These are phyloP conservation scores for Tautogolabrus adspersus DNA, from an alignment of 2,113 vertebrate genomes.

Conservation along the genomic window DNA sequence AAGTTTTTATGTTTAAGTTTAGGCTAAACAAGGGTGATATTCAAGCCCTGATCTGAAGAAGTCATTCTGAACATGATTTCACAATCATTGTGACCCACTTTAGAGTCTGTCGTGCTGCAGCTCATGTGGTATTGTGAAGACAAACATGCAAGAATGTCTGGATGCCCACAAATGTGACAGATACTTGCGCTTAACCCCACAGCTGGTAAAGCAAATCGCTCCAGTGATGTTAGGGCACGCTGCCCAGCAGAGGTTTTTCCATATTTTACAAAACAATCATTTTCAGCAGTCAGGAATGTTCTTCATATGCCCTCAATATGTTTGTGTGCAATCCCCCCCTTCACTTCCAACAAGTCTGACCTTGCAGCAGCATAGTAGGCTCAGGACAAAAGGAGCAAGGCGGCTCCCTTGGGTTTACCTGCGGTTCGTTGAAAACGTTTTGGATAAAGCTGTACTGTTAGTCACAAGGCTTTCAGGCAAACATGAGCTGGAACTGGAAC, in stretches of 20 bases:
- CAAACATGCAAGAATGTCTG: neutral
- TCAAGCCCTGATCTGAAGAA: slow-evolving; percentile 1
- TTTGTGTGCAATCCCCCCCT: slow-evolving; percentile 34
- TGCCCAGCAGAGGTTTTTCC: slow-evolving; percentile 43
- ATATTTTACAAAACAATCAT: slow-evolving; percentile 61
- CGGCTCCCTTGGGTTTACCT: slow-evolving; percentile 56
- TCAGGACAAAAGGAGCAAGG: slow-evolving; percentile 61
- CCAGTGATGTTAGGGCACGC: neutral
- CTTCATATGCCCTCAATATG: slow-evolving; percentile 45
- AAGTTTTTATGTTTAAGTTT: neutral
- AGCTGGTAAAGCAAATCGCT: neutral
- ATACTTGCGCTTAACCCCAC: slow-evolving; percentile 11
- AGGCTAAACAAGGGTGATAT: neutral
- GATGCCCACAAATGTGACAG: slow-evolving; percentile 13
- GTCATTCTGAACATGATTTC: neutral
- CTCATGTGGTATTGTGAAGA: neutral
- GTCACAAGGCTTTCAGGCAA: slow-evolving; percentile 54
- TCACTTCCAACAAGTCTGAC: slow-evolving; percentile 67
- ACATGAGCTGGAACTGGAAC: slow-evolving; percentile 62
- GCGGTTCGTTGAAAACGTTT: slow-evolving; percentile 49
- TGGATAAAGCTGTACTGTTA: slow-evolving; percentile 54
- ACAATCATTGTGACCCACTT: neutral
- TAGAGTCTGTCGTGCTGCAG: neutral
- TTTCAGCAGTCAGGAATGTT: slow-evolving; percentile 65
- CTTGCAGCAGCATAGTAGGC: slow-evolving; percentile 57